Percentiles rank a stretch among this genome's conserved stretches.
Conservation (phyloP, 1,140 invertebrate species). For the Mactra quadrangularis region DNA sequence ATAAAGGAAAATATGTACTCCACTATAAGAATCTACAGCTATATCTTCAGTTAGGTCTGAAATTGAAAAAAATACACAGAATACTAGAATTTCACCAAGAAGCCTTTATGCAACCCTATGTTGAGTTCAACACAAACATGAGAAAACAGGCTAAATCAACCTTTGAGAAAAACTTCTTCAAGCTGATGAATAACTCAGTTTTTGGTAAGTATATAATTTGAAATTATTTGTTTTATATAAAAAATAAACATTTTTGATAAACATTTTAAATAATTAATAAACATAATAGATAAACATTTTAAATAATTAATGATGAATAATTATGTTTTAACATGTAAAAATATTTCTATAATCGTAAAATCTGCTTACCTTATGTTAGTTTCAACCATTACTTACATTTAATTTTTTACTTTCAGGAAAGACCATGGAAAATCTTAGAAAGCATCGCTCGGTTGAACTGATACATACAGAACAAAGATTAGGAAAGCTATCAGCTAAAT, state of each 20-base stretch:
- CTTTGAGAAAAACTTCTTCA: slow-evolving; percentile 81
- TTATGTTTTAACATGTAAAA: not conserved
- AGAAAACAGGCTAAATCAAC: slow-evolving; percentile 79
- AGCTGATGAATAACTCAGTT: slow-evolving; percentile 38
- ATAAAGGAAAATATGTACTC: slow-evolving; percentile 54
- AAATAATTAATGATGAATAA: not conserved
- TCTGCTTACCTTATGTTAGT: not conserved
- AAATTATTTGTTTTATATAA: too few relatives aligned
- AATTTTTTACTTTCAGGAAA: slow-evolving; percentile 23
- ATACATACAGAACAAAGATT: slow-evolving; percentile 30
- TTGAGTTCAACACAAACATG: slow-evolving; percentile 67
- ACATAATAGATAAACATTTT: too few relatives aligned
- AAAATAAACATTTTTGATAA: too few relatives aligned
- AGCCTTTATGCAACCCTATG: slow-evolving; percentile 63
- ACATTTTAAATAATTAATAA: too few relatives aligned
- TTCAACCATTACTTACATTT: not conserved
- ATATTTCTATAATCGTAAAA: not conserved
- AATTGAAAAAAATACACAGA: slow-evolving; percentile 63
- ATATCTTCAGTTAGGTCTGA: slow-evolving; percentile 61
- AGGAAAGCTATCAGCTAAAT: slow-evolving; percentile 39
- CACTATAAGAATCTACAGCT: slow-evolving; percentile 59
- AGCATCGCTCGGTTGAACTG: slow-evolving; percentile 24
- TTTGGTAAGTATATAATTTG: slow-evolving; percentile 44
- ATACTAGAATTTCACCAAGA: slow-evolving; percentile 60
- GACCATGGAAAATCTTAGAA: slow-evolving; percentile 39